Base-by-base conservation (phyloP, 2,113 vertebrate species). In the Rhadina sibilatrix region DNA sequence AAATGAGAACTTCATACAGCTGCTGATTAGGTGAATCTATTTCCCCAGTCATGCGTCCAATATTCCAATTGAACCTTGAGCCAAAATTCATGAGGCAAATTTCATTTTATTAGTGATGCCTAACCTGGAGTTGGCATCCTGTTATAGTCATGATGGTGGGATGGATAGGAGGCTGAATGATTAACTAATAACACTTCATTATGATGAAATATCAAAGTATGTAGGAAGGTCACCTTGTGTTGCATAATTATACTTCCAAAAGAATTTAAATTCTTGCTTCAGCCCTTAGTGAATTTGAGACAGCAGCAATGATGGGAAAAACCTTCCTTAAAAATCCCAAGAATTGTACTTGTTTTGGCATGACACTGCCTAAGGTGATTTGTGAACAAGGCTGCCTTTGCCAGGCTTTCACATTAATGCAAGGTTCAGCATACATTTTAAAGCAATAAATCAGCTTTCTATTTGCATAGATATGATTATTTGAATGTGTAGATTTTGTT, bases 291-390 rank as follows among this genome's bases (percentile, higher is more conserved):
- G 94, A 97, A 88, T 93, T 96, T 95, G 97, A 97, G 94, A 96
- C 94, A 96, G 95, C 78, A 88, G 33, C 97, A 98, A 92, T 23
- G 95, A 96, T 98, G 97, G 90, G 95, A 98, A 98, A 98, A 98
- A 97, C 97, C 97, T 97, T 97, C 96, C 96, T 95, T 94, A 96
- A 97, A 98, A 98, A 97, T 97, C 98, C 97, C 97, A 98, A 94
- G 91, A 96, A 96, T 88, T 68, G n/a, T 98, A 97, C 97, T 98
- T 98, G 97, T 98, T 98, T 98, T 98, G 97, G 97, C 97, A 97
- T 91, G 97, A 96, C 83, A 92, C 91, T 93, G 96, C 98, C 97
- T 97, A 93, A 97, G 95, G 98, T 98, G 94, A 94, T 91, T 96
- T 92, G 84, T 72, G 9, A 98, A 98, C 82, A 91, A 60, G 72